Evolutionary conservation across 2,888 invertebrate genomes (phyloP).

Genomic region (Ectemnius cavifrons): DNA sequence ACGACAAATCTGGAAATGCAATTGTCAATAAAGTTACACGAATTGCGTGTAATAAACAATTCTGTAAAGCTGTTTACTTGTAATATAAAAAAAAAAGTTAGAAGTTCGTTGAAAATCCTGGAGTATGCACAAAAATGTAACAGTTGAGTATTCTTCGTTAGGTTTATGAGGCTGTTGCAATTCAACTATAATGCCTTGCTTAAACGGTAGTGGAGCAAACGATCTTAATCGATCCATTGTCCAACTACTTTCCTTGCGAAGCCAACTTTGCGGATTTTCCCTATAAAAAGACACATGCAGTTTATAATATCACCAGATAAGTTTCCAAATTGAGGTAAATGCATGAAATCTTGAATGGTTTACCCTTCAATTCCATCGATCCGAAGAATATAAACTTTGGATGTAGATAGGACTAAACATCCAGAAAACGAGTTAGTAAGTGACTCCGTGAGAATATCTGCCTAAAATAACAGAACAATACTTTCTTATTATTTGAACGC

Average conservation of each 20-base stretch:
- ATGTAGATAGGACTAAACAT: slow-evolving; percentile 79
- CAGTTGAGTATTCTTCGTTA: slow-evolving; percentile 66
- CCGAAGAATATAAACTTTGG: slow-evolving; percentile 79
- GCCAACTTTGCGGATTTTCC: slow-evolving; percentile 80
- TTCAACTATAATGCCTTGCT: slow-evolving; percentile 79
- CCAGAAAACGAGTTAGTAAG: slow-evolving; percentile 75
- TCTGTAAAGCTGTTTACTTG: slow-evolving; percentile 70
- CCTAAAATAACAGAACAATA: slow-evolving; percentile 50
- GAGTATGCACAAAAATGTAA: slow-evolving; percentile 75
- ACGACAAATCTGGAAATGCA: slow-evolving; percentile 72
- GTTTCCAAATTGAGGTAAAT: slow-evolving; percentile 5
- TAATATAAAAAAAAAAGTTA: slow-evolving; percentile 79
- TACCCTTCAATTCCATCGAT: slow-evolving; percentile 78
- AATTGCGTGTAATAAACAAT: neutral
- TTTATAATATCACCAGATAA: slow-evolving; percentile 12
- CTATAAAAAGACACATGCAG: slow-evolving; percentile 56
- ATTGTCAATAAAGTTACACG: neutral
- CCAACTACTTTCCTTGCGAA: slow-evolving; percentile 78
- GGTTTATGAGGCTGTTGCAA: slow-evolving; percentile 76
- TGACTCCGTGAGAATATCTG: slow-evolving; percentile 77
- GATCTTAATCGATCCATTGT: slow-evolving; percentile 78
- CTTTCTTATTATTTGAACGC: neutral
- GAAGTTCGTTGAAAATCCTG: slow-evolving; percentile 80
- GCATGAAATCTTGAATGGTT: slow-evolving; percentile 16
- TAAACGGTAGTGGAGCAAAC: slow-evolving; percentile 80